phyloP scores from a whole-genome alignment of 1,140 invertebrate species.

The Charaxes varanes region DNA sequence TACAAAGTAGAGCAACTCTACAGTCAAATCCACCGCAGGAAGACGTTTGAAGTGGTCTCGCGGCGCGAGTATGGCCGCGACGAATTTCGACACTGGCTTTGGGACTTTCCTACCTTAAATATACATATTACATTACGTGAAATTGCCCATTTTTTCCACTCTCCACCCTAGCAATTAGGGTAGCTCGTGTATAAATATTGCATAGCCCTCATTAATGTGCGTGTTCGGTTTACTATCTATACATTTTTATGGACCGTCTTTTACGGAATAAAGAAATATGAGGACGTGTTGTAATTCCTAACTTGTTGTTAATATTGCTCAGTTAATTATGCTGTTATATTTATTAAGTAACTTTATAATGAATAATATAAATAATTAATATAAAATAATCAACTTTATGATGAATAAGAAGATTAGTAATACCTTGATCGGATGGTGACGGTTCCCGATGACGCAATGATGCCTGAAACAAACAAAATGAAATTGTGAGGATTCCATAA shows the following conservation, averaged over 20 bases:
- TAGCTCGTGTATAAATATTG: slow-evolving; percentile 72
- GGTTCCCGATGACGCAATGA: slow-evolving; percentile 60
- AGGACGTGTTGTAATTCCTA: no score
- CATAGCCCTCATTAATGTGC: slow-evolving; percentile 69
- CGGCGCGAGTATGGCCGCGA: slow-evolving; percentile 63
- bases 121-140: slow-evolving; percentile 74
- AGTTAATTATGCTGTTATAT: no score
- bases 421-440: slow-evolving; percentile 67
- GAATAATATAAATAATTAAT: background rate
- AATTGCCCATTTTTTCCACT: slow-evolving; percentile 74
- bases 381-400: slow-evolving; percentile 20
- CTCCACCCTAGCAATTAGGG: slow-evolving; percentile 73
- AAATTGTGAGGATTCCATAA: no score
- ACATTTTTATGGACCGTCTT: slow-evolving; percentile 61
- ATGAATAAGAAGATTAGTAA: no score
- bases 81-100: slow-evolving; percentile 52
- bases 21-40: slow-evolving; percentile 29
- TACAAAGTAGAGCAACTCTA: slow-evolving; percentile 47
- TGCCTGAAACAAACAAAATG: slow-evolving; percentile 61
- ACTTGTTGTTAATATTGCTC: no score
- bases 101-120: slow-evolving; percentile 67
- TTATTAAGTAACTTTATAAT: no score
- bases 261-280: no score
- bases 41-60: slow-evolving; percentile 66
- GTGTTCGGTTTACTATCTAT: slow-evolving; percentile 63